A percentile compares a stretch with the other conserved stretches of the same genome.
Conservation (phyloP, 2,888 invertebrate genomes). For the Drosophila buzzatii region DNA sequence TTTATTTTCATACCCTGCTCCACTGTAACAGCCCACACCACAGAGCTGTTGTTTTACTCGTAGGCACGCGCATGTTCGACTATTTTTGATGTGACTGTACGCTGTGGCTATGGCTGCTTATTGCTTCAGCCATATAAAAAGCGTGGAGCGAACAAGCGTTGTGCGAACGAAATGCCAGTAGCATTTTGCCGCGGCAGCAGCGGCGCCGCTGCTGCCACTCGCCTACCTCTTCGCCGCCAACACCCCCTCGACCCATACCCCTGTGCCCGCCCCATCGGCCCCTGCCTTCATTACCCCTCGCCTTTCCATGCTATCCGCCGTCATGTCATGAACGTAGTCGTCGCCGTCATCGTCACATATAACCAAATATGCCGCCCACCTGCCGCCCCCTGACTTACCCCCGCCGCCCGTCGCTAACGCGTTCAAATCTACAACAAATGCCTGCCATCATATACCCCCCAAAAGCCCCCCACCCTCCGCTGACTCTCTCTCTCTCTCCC, state of each 20-base stretch:
- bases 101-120: conserved; percentile 46
- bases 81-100: conserved; percentile 81
- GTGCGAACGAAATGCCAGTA: conserved; percentile 81
- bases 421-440: conserved; percentile 56
- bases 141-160: conserved; percentile 76
- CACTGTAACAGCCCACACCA: conserved; percentile 19
- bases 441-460: conserved; percentile 24
- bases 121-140: conserved; percentile 76
- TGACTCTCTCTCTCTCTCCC: too few relatives aligned
- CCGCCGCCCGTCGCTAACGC: conserved; percentile 35
- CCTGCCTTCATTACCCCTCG: conserved; percentile 27
- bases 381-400: conserved; percentile 22
- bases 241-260: not conserved
- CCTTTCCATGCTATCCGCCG: conserved; percentile 18
- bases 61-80: conserved; percentile 70
- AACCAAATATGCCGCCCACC: conserved; percentile 61
- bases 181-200: conserved; percentile 72
- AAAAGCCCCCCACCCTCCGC: not conserved
- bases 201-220: conserved; percentile 65
- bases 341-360: conserved; percentile 51
- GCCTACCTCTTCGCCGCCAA: conserved; percentile 8
- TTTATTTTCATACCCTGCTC: conserved; percentile 4
- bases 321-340: conserved; percentile 42
- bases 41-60: conserved; percentile 12
- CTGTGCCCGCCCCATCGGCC: not conserved